A percentile compares a stretch with the other conserved stretches of the same genome.
Evolutionary conservation across 1,140 invertebrate species (phyloP).

Genomic region (Papilio polyxenes): DNA sequence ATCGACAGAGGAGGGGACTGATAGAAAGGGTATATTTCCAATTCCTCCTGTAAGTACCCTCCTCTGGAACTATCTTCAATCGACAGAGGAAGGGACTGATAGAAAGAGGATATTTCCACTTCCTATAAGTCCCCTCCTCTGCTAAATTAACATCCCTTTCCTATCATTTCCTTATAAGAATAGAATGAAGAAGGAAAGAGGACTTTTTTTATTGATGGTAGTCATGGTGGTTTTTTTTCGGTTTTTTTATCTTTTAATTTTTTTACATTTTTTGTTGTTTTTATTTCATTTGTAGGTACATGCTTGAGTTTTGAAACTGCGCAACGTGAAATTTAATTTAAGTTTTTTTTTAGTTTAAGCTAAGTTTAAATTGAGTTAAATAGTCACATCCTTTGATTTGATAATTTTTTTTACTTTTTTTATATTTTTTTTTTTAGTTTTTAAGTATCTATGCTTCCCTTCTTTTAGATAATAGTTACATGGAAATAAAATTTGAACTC

Average conservation of each 20-base stretch:
- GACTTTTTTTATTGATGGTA: not conserved
- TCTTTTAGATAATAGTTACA: not conserved
- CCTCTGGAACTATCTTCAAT: too few relatives aligned
- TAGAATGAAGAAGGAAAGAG: too few relatives aligned
- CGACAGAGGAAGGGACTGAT: too few relatives aligned
- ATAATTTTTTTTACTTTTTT: slow-evolving; percentile 15
- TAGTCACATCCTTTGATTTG: slow-evolving; percentile 53
- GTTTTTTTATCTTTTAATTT: slow-evolving; percentile 47
- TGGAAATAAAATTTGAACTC: slow-evolving; percentile 8
- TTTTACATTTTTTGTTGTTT: slow-evolving; percentile 50
- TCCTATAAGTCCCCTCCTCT: too few relatives aligned
- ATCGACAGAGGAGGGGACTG: too few relatives aligned
- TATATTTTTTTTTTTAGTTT: slow-evolving; percentile 27
- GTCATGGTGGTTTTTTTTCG: slow-evolving; percentile 29
- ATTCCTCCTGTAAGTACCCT: too few relatives aligned
- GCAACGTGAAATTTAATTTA: slow-evolving; percentile 37
- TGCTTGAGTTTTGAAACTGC: slow-evolving; percentile 68
- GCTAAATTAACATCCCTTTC: too few relatives aligned
- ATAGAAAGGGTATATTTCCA: too few relatives aligned
- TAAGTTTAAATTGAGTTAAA: slow-evolving; percentile 45
- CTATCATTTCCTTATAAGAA: too few relatives aligned
- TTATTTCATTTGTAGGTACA: slow-evolving; percentile 67
- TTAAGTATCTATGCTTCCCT: slow-evolving; percentile 29
- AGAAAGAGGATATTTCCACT: too few relatives aligned
- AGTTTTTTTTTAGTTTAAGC: slow-evolving; percentile 46